Base-by-base conservation (phyloP, 2,888 invertebrate species). In the Xestia rhomboidea region DNA sequence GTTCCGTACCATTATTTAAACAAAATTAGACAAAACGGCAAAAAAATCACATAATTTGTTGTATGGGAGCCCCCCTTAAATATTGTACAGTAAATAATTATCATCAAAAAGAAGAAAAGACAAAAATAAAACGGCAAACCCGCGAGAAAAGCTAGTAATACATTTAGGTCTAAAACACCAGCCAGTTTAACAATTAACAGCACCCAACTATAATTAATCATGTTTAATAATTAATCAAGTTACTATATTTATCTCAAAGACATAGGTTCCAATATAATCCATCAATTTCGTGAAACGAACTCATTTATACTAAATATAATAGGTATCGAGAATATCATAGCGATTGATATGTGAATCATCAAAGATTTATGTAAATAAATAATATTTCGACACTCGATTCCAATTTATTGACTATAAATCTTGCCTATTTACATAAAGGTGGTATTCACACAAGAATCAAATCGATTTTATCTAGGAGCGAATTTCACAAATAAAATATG, bases 351-450 rank as follows among this genome's bases (percentile, higher is more conserved):
- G 34, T 77, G 85, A 84, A 64, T 67, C 82, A 76, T 85, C 77
- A 75, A 84, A 77, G 77, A 54, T 46, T 15, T 64, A 34, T n/a
- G 21, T 73, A 75, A 84, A 87, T 77, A 87, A 85, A 85, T 84
- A 85, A 75, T 84, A 73, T 87, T 80, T 87, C 85, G 62, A 34
- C 87, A 71, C 77, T 73, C 75, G 30, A 85, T 87, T 77, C 15
- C 51, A 84, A 73, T 85, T 71, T 80, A 85, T 85, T 62, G 64
- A 72, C 68, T 66, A 84, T 85, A 87, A 80, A 76, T 87, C 73
- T 77, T 46, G 15, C 11, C 2, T 73, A 75, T 87, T 83, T 74
- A 69, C 64, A 10, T 79, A 57, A 57, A 79, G 49, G 69, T 24
- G 3, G 27, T 66, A 27, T 24, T 3, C 66, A 83, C 15, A 76